Base-by-base conservation (phyloP, 1,140 invertebrate species). In the Anastrepha ludens region DNA sequence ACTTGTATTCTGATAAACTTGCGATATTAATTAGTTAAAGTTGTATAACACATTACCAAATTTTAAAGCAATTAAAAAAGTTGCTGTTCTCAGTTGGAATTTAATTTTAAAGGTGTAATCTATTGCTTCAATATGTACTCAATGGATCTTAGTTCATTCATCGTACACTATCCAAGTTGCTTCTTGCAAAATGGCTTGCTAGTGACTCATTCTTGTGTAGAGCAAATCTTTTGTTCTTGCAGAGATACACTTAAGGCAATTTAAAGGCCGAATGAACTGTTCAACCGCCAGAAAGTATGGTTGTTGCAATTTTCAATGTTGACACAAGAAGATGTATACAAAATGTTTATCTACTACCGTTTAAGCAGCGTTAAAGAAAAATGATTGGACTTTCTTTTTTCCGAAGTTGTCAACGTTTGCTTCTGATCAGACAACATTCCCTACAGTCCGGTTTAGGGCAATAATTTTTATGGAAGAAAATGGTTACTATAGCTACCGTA, bases 281-380 rank as follows among this genome's bases (percentile, higher is more conserved):
- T 90, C 92, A 87, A 20, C 94, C 95, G 89, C 93, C 93, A 85
- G 91, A 81, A 78, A 95, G 88, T 39, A 95, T 90, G 55, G 94
- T 95, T 47, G 94, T 94, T 44, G 94, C 94, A 85, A 95, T 95
- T 86, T 94, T 94, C 55, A 91, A 91, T 17, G 91, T 62, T n/a
- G 90, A 89, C 20, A 90, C 15, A 89, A 67, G 6, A 87, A 50
- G n/a, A 60, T 47, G 3, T 85, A 9, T 5, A 29, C 55, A 47
- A 15, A 87, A 87, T 17, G 60, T 87, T 64, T 85, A 85, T 20
- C 59, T 50, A 13, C 70, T 85, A 7, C 74, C 74, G 6, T 59
- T 59, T 6, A 50, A 50, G 50, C 2, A 55, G 50, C 50, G 50
- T 55, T 11, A 8, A 55, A 11, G 50, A 55, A 55, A 55, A 8